These are phyloP conservation scores for Scolopax bukidnonensis DNA, from an alignment of 2,797 vertebrate genomes.

Conservation along the genomic window DNA sequence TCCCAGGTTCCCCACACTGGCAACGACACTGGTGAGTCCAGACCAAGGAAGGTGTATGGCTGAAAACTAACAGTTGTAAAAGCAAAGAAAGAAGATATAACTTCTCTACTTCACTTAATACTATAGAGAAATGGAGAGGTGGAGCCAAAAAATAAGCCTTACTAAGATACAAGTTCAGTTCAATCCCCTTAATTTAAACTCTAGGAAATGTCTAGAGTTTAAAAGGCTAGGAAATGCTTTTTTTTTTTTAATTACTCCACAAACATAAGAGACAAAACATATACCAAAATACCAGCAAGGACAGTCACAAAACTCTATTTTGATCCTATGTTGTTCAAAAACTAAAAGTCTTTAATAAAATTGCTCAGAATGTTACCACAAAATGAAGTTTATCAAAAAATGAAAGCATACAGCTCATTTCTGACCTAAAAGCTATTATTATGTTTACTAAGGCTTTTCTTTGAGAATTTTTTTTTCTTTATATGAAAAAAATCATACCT, in stretches of 20 bases:
- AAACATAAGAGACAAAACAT: neutral
- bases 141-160: neutral
- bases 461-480: neutral
- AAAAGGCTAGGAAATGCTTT: neutral
- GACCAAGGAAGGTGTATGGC: neutral
- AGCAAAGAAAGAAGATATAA: neutral
- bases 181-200: neutral
- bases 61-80: neutral
- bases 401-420: neutral
- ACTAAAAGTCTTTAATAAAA: neutral
- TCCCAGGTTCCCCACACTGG: neutral
- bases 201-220: neutral
- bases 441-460: neutral
- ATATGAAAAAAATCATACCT: neutral
- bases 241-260: neutral
- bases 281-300: neutral
- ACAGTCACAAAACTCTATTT: neutral
- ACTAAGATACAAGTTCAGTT: neutral
- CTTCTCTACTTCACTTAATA: neutral
- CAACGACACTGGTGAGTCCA: neutral
- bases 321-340: neutral
- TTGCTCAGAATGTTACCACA: neutral
- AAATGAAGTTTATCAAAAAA: neutral
- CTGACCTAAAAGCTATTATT: accelerated
- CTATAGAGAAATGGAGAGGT: neutral